Evolutionary conservation across 2,797 vertebrate genomes (phyloP), one percentile per base, ranked within the genome.

Genomic region (Alosa sapidissima): DNA sequence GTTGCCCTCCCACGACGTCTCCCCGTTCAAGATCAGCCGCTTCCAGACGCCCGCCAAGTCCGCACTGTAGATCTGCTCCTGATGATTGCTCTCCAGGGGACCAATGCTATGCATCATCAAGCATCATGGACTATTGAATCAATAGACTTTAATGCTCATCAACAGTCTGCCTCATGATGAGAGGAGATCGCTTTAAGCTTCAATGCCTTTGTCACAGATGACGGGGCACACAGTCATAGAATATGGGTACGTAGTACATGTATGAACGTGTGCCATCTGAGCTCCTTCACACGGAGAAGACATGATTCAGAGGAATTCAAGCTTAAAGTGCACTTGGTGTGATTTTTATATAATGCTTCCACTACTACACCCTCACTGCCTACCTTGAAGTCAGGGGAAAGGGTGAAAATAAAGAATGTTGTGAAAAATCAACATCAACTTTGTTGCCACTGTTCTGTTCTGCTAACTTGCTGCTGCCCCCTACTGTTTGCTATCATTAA

Each of bases 1-100:
- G 89, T 86, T 91, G 2, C 95, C 95, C 0, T 95, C 96, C 81
- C 91, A 96, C 33, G 91, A 97, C 93, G 92, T 94, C 60, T 92
- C 95, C 84, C 96, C 96, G 45, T 99, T 99, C 21, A 41, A 88
- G 85, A 96, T 98, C 81, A 81, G 86, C 54, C 97, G 97, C 52
- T 99, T 99, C 91, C 90, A 92, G 0, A 72, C 5, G 0, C 88
- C 81, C 14, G 91, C 2, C 95, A 95, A 89, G 85, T 92, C 95
- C 5, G 86, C 86, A 0, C 88, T 95, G 83, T 97, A 95, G 36
- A 28, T 0, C 55, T 1, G 1, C 58, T 62, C 95, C 0, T 95
- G 5, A 1, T 21, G 21, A 19, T 21, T 0, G 1, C 19, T 55
- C 58, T 62, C 58, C 21, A 24, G 1, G 3, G 58, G 21, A 9